phyloP scores from a whole-genome alignment of 2,888 invertebrate species.

The Sialis lutaria region DNA sequence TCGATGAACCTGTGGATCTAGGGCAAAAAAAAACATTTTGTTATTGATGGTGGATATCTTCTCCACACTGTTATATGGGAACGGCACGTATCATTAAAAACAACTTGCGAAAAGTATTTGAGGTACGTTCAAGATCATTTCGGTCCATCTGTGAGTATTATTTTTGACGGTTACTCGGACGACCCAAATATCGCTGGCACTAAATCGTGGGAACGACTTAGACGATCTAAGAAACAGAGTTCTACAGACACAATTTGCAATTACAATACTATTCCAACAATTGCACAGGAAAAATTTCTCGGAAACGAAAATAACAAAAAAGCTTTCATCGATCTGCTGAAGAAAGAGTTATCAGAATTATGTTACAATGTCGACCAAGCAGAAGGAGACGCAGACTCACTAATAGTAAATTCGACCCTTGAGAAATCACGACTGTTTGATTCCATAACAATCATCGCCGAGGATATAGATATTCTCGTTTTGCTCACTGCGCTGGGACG shows the following conservation, averaged over 20 bases:
- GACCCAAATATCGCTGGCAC: slow-evolving; percentile 6
- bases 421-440: not conserved
- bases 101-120: slow-evolving; percentile 13
- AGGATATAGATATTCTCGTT: slow-evolving; percentile 13
- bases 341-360: slow-evolving; percentile 2
- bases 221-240: slow-evolving; percentile 8
- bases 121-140: slow-evolving; percentile 12
- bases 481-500: slow-evolving; percentile 10
- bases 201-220: slow-evolving; percentile 12
- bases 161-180: slow-evolving; percentile 13
- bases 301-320: slow-evolving; percentile 11
- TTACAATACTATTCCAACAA: slow-evolving; percentile 6
- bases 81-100: slow-evolving; percentile 9
- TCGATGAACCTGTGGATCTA: no score
- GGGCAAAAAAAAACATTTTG: slow-evolving; percentile 4
- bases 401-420: not conserved
- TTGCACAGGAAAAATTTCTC: slow-evolving; percentile 13
- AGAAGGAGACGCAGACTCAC: slow-evolving; percentile 11
- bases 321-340: slow-evolving; percentile 11
- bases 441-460: slow-evolving; percentile 6
- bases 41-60: slow-evolving; percentile 16
- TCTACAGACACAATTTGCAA: slow-evolving; percentile 11
- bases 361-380: slow-evolving; percentile 8
- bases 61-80: slow-evolving; percentile 16
- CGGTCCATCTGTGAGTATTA: slow-evolving; percentile 9